Conservation (phyloP, 2,797 vertebrate genomes). For the Martes flavigula region DNA sequence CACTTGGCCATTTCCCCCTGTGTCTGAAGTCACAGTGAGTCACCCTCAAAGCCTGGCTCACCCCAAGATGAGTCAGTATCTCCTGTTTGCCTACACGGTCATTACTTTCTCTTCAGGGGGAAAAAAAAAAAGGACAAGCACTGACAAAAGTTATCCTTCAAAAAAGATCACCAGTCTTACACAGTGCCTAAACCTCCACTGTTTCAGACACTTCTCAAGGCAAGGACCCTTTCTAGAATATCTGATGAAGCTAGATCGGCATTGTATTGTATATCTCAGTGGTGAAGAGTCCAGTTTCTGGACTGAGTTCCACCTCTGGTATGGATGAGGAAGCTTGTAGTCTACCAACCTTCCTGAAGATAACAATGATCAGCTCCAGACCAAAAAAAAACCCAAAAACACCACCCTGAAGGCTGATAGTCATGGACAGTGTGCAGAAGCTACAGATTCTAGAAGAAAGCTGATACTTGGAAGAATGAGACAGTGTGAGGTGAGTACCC, state of each 20-base stretch:
- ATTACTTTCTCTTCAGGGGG: neutral
- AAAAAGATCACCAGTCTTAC: neutral
- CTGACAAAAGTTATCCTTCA: neutral
- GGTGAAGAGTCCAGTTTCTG: neutral
- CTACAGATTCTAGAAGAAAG: neutral
- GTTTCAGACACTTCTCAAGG: neutral
- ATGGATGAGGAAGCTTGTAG: neutral
- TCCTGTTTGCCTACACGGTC: neutral
- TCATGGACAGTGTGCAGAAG: neutral
- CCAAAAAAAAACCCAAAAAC: neutral
- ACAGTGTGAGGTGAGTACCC: neutral
- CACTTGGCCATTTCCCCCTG: neutral
- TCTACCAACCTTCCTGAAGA: neutral
- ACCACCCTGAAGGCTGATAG: neutral
- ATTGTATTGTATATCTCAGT: neutral
- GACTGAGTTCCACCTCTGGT: neutral
- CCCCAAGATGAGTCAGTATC: neutral
- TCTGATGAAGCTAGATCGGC: neutral
- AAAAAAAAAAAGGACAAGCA: neutral
- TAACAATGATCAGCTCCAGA: neutral
- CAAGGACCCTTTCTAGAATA: neutral
- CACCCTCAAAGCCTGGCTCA: conserved; percentile 1
- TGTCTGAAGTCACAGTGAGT: conserved; percentile 29
- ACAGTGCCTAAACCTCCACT: neutral
- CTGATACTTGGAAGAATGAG: neutral